A percentile compares a stretch with the other conserved stretches of the same genome.
Evolutionary conservation across 2,797 vertebrate species (phyloP).

Genomic region (Echeneis naucrates): DNA sequence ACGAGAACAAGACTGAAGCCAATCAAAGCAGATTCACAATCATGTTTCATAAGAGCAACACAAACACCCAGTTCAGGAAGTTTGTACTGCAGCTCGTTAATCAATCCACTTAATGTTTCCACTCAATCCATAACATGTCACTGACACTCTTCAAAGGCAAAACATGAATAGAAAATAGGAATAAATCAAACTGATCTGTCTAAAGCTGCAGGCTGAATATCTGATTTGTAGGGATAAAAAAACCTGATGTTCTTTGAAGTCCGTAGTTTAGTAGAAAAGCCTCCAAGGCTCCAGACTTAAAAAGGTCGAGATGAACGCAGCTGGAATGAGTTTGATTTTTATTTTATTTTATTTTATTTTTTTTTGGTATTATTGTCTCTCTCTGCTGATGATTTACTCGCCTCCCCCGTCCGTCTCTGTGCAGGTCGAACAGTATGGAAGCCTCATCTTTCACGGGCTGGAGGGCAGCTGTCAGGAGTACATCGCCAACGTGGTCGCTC

Average conservation of each 20-base stretch:
- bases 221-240: neutral
- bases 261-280: too few species aligned
- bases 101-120: neutral
- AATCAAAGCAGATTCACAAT: neutral
- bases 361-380: neutral
- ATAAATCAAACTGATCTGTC: too few species aligned
- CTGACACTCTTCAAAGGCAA: neutral
- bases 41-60: neutral
- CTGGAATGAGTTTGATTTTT: neutral
- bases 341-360: too few species aligned
- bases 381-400: neutral
- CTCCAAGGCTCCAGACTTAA: too few species aligned
- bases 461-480: conserved; percentile 96
- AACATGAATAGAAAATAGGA: too few species aligned
- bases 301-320: too few species aligned
- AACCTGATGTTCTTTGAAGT: too few species aligned
- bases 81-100: too few species aligned
- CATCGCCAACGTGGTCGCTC: conserved; percentile 88
- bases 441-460: conserved; percentile 94
- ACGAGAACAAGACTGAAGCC: neutral
- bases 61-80: too few species aligned
- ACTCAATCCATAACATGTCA: neutral
- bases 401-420: neutral
- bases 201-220: neutral
- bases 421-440: conserved; percentile 94